Evolutionary conservation across 2,888 invertebrate species (phyloP), one percentile per base, ranked within the genome.

Genomic region (Agrotis puta): DNA sequence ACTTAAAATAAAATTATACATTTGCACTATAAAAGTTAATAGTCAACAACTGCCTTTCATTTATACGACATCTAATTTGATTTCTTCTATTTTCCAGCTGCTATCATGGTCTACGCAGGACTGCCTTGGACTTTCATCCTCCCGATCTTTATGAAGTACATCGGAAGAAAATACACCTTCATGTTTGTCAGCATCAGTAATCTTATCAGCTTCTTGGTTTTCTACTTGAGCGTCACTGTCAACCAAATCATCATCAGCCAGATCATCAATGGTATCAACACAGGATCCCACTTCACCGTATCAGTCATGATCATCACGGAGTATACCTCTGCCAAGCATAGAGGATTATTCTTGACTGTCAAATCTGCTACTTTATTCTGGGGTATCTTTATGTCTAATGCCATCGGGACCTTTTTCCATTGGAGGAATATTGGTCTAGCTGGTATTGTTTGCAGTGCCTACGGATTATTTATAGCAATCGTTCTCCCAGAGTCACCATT

Each of bases 401-500:
- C 82, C 0, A 78, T 90, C 0, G 90, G 90, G 0, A 88, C 90
- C 2, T 90, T 86, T 56, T 87, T 79, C 27, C 84, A 88, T 64
- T 90, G 88, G 89, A 89, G 79, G 22, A 81, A 82, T 7, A 90
- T 90, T 33, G 84, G 79, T 1, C 13, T 89, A 4, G 47, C 84
- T 18, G 85, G 87, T 1, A 71, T 90, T 5, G 0, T 82, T 0
- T 82, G 82, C 20, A 67, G 74, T 43, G 33, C 76, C 20, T 88
- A 88, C 27, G 71, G 69, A 0, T 48, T 88, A 27, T 45, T 70
- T 2, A 80, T 82, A 9, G 64, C 85, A 24, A 53, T 87, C 1
- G 59, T 87, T 11, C 84, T 86, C 78, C 89, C 90, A 4, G 90
- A 90, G 64, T 89, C 90, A n/a, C 90, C 90, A 14, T 83, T 81